Base-by-base conservation (phyloP, 2,797 vertebrate species). In the Sebastes hopkinsi region DNA sequence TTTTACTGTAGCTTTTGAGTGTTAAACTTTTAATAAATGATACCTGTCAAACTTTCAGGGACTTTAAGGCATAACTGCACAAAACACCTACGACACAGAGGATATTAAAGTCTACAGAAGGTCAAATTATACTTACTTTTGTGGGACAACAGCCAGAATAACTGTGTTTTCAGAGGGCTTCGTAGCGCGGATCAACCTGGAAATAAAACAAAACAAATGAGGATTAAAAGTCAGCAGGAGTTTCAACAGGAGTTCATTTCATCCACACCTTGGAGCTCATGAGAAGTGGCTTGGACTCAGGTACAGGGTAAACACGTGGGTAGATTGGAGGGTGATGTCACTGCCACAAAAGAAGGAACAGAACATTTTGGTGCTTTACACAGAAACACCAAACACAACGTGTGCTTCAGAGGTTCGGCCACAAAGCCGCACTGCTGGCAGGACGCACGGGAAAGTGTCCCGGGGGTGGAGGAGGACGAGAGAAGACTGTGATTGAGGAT, bases 161-260 rank as follows among this genome's bases (percentile, higher is more conserved):
- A 98, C 96, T 3, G 97, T 95, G 86, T 97, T 97, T 91, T 98
- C 97, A 0, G 97, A 97, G 38, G 95, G 95, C 72, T 97, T 97
- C 27, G 97, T 97, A 76, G 96, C 97, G 69, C 97, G 96, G 89
- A 99, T 97, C 85, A 96, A 96, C 91, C 98, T 99, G 92, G 27
- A 90, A 83, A 85, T n/a, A 18, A 81, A 18, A 82, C 20, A 16
- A 81, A 18, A 82, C 18, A 73, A 42, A 88, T 5, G 30, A 1
- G 8, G 55, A 75, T 80, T 54, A 61, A 60, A 79, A 73, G 67
- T 66, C 64, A 72, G 29, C 64, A 32, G 60, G 14, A 29, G 27
- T 42, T 23, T 68, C 75, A 79, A 13, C 29, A 38, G 14, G 67
- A 81, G 68, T 65, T 87, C 38, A 70, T 30, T 84, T 67, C 71